Conservation (phyloP, 1,140 invertebrate species). For the Paralvinella palmiformis region DNA sequence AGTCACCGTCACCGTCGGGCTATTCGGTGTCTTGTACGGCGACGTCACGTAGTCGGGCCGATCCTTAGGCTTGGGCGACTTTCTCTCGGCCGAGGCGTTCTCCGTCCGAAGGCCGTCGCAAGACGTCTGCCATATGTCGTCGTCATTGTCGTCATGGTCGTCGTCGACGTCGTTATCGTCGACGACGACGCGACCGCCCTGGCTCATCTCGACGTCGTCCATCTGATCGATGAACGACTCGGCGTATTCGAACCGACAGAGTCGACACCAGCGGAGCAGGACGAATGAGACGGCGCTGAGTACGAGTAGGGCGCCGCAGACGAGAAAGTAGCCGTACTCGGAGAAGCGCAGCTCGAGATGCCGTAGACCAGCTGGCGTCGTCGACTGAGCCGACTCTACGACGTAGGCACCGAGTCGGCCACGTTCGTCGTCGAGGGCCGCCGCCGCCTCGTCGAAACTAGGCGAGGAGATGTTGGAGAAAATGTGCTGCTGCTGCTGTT, state of each 20-base stretch:
- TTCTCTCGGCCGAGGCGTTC: neutral
- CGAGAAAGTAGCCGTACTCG: constrained; percentile 3
- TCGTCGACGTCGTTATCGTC: neutral
- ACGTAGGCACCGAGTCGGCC: too few species aligned
- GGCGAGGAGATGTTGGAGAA: neutral
- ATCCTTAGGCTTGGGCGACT: constrained; percentile 2
- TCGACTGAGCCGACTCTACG: too few species aligned
- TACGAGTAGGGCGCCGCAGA: neutral
- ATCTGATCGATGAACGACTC: neutral
- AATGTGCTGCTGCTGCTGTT: neutral
- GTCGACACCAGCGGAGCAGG: neutral
- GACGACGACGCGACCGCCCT: neutral
- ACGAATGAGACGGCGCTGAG: neutral
- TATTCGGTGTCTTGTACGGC: neutral
- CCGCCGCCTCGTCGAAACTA: neutral
- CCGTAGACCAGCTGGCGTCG: too few species aligned
- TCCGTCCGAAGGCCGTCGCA: neutral
- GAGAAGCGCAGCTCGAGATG: neutral
- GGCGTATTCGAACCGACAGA: neutral
- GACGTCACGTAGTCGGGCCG: neutral
- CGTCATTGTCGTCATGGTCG: neutral
- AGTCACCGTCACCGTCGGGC: neutral
- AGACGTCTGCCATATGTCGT: neutral
- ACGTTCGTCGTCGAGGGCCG: too few species aligned
- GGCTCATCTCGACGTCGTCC: neutral